Evolutionary conservation across 2,888 invertebrate species (phyloP).

Genomic region (Noctuana brunneofusca): DNA sequence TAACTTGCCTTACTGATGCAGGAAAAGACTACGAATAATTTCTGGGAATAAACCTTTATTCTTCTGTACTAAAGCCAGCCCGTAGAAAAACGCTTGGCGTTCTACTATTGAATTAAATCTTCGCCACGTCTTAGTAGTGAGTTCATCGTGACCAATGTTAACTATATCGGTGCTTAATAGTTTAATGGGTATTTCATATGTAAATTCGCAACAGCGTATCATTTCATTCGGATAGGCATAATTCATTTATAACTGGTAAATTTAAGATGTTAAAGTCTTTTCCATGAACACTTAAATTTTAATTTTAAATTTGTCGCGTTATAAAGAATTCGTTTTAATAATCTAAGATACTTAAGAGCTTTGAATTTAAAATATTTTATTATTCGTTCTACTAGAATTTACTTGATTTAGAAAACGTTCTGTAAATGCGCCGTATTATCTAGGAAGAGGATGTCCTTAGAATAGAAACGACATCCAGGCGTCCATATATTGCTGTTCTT

Average conservation of each 20-base stretch:
- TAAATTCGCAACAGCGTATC: background rate
- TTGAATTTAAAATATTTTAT: background rate
- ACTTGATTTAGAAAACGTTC: background rate
- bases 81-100: no score
- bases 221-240: background rate
- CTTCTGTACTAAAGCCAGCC: no score
- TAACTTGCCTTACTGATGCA: no score
- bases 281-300: background rate
- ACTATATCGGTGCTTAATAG: no score
- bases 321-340: background rate
- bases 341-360: background rate
- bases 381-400: background rate
- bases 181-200: no score
- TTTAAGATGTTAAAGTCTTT: background rate
- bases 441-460: background rate
- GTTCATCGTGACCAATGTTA: no score
- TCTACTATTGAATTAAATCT: no score
- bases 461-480: background rate
- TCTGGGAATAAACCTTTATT: no score
- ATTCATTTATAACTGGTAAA: no score
- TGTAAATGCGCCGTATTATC: background rate
- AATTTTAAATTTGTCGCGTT: conserved; percentile 7
- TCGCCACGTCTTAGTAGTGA: no score
- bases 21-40: no score
- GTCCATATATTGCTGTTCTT: background rate